A percentile compares a stretch with the other conserved stretches of the same genome.
phyloP scores from a whole-genome alignment of 2,888 invertebrate species.

The Glyphotaelius pellucidus region DNA sequence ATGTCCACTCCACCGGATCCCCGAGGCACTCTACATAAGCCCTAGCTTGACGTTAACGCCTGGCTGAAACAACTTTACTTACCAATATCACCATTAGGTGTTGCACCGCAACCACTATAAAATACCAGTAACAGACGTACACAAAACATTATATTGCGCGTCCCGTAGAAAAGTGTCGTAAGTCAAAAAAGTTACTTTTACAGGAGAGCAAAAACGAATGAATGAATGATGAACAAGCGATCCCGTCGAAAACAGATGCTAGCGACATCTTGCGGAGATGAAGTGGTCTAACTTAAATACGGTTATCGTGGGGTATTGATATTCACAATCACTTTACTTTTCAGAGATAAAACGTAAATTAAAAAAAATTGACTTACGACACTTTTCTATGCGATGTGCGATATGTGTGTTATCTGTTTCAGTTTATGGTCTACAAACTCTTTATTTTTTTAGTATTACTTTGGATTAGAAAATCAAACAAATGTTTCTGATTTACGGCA shows the following conservation, averaged over 20 bases:
- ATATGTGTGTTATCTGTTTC: background rate
- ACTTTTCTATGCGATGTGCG: too few species aligned
- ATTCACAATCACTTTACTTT: too few species aligned
- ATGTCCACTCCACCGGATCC: background rate
- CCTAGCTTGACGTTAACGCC: background rate
- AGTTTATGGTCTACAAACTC: background rate
- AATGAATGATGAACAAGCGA: too few species aligned
- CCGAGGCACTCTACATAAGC: background rate
- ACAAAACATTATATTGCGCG: background rate
- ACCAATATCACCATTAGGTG: background rate
- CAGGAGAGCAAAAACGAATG: too few species aligned
- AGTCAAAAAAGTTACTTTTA: too few species aligned
- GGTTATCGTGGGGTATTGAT: too few species aligned
- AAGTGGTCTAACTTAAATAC: too few species aligned
- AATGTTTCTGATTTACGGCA: background rate
- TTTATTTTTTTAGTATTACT: background rate
- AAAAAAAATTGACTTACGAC: too few species aligned
- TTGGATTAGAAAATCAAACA: background rate
- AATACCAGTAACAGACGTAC: background rate
- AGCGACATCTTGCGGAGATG: too few species aligned
- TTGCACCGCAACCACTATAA: background rate
- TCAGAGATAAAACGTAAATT: too few species aligned
- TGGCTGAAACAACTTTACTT: background rate
- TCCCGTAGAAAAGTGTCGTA: too few species aligned
- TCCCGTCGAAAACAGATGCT: too few species aligned